These are phyloP conservation scores for Cryptus viduatorius DNA, from an alignment of 2,888 invertebrate genomes.

Conservation along the genomic window DNA sequence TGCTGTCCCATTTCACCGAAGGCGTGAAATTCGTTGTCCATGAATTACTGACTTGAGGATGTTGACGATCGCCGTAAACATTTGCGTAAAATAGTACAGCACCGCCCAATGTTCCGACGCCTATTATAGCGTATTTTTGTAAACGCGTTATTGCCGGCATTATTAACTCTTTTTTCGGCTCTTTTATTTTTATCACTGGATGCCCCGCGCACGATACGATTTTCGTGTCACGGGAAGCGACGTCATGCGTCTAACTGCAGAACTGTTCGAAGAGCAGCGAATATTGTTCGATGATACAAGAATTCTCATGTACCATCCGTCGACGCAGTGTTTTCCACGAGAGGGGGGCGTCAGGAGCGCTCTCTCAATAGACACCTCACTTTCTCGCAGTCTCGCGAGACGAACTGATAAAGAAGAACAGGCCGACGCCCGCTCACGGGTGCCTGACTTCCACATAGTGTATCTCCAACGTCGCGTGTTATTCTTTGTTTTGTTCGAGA, in stretches of 20 bases:
- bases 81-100: conserved; percentile 88
- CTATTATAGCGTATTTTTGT: conserved; percentile 87
- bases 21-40: conserved; percentile 90
- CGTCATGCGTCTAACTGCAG: too few relatives aligned
- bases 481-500: conserved; percentile 1
- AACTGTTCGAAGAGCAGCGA: too few relatives aligned
- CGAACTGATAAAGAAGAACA: conserved; percentile 18
- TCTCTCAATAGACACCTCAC: neutral
- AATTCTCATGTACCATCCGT: too few relatives aligned
- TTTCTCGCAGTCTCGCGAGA: neutral
- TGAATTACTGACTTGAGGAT: conserved; percentile 86
- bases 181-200: neutral
- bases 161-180: conserved; percentile 60
- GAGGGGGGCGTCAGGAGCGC: neutral
- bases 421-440: conserved; percentile 59
- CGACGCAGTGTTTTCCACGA: too few relatives aligned
- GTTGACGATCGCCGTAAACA: conserved; percentile 84
- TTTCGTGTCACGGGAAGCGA: too few relatives aligned
- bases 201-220: too few relatives aligned
- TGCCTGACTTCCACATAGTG: conserved; percentile 11
- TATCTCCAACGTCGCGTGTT: neutral
- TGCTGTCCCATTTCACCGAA: conserved; percentile 92
- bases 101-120: conserved; percentile 89
- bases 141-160: conserved; percentile 88
- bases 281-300: too few relatives aligned